Percentiles rank a stretch among this genome's conserved stretches.
Evolutionary conservation across 1,140 invertebrate genomes (phyloP).

Genomic region (Glossosoma conforme): DNA sequence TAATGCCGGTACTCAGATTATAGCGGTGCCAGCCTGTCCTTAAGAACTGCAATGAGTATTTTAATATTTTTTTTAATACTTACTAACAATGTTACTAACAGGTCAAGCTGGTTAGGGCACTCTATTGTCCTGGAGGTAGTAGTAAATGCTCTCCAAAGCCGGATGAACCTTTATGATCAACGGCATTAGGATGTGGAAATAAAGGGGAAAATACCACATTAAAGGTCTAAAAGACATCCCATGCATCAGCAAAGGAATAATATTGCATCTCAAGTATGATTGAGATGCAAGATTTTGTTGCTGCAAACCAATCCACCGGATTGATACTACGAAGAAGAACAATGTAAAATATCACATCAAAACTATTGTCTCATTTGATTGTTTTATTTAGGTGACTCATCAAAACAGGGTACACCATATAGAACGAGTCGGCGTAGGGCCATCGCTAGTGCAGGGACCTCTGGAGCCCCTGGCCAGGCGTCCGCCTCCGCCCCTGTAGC

Average conservation of each 20-base stretch:
- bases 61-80: background rate
- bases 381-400: constrained; percentile 22
- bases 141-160: too few species aligned
- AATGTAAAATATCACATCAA: background rate
- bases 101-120: too few species aligned
- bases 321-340: background rate
- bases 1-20: too few species aligned
- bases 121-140: too few species aligned
- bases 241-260: background rate
- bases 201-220: too few species aligned
- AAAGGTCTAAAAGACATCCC: background rate
- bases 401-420: constrained; percentile 27
- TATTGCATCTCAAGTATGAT: background rate
- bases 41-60: background rate
- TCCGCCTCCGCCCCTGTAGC: too few species aligned
- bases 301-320: background rate
- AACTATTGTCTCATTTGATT: constrained; percentile 4
- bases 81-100: background rate
- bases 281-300: background rate
- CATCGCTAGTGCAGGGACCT: background rate
- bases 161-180: too few species aligned
- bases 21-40: background rate
- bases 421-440: background rate
- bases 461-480: constrained; percentile 3
- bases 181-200: too few species aligned